Conservation (phyloP, 2,888 invertebrate species). For the Drosophila helvetica region DNA sequence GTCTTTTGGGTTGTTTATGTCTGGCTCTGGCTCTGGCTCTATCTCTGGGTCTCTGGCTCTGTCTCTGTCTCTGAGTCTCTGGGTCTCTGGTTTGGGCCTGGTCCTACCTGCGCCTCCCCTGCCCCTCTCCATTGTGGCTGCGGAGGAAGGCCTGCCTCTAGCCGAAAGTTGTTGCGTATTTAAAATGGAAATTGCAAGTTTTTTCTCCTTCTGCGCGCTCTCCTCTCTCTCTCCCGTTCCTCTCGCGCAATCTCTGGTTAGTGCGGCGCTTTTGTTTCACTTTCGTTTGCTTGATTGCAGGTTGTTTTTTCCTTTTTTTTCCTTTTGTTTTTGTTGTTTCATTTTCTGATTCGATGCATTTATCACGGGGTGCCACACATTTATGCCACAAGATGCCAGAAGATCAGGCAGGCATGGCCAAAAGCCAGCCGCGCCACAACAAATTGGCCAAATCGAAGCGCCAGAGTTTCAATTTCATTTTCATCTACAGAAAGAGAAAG, state of each 20-base stretch:
- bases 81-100: constrained; percentile 2
- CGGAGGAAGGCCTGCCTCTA: constrained; percentile 57
- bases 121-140: constrained; percentile 20
- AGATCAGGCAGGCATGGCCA: constrained; percentile 36
- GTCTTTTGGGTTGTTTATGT: constrained; percentile 32
- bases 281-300: constrained; percentile 79
- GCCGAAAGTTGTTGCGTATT: constrained; percentile 77
- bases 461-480: constrained; percentile 76
- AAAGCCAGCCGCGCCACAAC: constrained; percentile 12
- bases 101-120: constrained; percentile 15
- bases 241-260: constrained; percentile 34
- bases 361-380: constrained; percentile 75
- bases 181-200: constrained; percentile 78
- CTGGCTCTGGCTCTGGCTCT: constrained; percentile 12
- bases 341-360: constrained; percentile 55
- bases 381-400: constrained; percentile 52
- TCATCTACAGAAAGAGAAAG: constrained; percentile 48
- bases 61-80: background rate
- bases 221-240: constrained; percentile 13
- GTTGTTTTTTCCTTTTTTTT: constrained; percentile 51
- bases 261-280: constrained; percentile 73
- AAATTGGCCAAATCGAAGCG: constrained; percentile 29
- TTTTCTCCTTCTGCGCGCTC: constrained; percentile 36
- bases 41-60: too few relatives aligned
- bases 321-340: constrained; percentile 1